phyloP scores from a whole-genome alignment of 1,140 invertebrate genomes.

The Orchestia grillus region DNA sequence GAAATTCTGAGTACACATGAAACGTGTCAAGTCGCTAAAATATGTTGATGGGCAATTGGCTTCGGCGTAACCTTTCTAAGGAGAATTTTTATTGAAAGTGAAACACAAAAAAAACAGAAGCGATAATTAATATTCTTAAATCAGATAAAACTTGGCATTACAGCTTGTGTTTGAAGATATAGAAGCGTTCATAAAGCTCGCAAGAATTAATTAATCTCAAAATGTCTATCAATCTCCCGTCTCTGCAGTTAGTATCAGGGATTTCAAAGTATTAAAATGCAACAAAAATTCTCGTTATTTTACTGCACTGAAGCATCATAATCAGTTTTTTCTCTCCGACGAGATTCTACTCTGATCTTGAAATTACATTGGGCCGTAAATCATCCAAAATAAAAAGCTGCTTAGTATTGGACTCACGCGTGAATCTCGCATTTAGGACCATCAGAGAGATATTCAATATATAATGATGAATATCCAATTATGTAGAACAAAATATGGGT shows the following conservation, averaged over 20 bases:
- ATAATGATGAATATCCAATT: too few relatives aligned
- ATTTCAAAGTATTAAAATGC: background rate
- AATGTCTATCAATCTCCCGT: background rate
- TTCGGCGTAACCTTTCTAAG: background rate
- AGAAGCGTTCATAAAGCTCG: background rate
- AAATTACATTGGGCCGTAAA: background rate
- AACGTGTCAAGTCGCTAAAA: background rate
- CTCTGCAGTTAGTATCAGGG: too few relatives aligned
- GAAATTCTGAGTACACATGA: background rate
- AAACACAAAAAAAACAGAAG: too few relatives aligned
- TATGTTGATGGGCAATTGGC: background rate
- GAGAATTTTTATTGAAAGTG: background rate
- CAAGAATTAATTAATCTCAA: background rate
- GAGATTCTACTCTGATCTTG: background rate
- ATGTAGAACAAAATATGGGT: too few relatives aligned
- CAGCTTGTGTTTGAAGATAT: background rate
- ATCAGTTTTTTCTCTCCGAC: background rate
- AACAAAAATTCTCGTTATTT: background rate
- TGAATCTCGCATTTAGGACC: too few relatives aligned
- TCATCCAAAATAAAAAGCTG: too few relatives aligned
- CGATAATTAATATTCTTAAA: background rate
- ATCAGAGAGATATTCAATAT: too few relatives aligned
- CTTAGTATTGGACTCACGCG: too few relatives aligned
- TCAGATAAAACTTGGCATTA: too few relatives aligned
- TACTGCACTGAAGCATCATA: background rate